Conservation (phyloP, 2,888 invertebrate species). For the Amphipoea oculea region DNA sequence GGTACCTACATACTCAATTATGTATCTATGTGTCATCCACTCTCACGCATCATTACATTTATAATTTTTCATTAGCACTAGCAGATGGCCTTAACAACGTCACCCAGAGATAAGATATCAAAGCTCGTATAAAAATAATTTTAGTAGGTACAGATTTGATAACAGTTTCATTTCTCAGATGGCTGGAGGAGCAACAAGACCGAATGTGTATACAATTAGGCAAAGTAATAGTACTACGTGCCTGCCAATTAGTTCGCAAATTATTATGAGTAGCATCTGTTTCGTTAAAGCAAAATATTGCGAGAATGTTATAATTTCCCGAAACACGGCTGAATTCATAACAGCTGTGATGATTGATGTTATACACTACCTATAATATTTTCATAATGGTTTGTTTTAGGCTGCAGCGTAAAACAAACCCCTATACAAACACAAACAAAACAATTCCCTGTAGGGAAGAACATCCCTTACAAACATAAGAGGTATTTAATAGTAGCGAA, state of each 20-base stretch:
- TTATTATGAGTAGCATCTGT: constrained; percentile 18
- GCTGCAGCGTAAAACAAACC: background rate
- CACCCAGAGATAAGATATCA: constrained; percentile 38
- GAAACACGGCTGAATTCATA: constrained; percentile 4
- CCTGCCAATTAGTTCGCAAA: constrained; percentile 26
- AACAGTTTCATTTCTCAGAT: constrained; percentile 8
- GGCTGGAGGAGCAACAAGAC: background rate
- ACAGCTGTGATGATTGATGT: constrained; percentile 21
- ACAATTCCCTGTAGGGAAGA: background rate
- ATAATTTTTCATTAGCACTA: constrained; percentile 24
- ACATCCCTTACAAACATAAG: background rate
- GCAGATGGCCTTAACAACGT: constrained; percentile 31
- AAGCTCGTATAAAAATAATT: constrained; percentile 14
- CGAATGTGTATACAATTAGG: background rate
- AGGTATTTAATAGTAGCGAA: background rate
- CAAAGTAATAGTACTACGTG: constrained; percentile 17
- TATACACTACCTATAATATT: constrained; percentile 1
- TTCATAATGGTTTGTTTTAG: background rate
- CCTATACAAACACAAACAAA: background rate
- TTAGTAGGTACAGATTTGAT: constrained; percentile 34
- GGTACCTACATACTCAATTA: background rate
- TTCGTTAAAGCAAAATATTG: background rate
- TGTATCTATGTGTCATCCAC: background rate
- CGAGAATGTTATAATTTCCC: constrained; percentile 8
- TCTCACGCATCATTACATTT: constrained; percentile 9